These are phyloP conservation scores for Cerastis leucographa DNA, from an alignment of 2,888 invertebrate species.

Conservation along the genomic window DNA sequence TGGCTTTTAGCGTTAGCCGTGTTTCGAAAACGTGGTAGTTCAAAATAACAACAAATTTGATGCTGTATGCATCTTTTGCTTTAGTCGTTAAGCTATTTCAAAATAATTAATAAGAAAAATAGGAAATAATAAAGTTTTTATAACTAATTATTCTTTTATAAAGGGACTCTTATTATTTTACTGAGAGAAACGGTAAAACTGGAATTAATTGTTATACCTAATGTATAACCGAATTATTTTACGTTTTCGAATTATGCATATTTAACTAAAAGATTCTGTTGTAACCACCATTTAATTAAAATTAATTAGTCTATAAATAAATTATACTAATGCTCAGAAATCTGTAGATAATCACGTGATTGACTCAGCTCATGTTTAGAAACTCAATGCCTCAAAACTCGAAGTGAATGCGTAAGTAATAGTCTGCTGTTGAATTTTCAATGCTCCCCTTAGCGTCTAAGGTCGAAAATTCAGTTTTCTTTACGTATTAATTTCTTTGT, in stretches of 20 bases:
- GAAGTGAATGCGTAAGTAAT: neutral
- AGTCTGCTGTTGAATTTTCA: neutral
- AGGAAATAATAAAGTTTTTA: neutral
- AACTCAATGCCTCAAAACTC: too few species aligned
- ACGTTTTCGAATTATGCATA: neutral
- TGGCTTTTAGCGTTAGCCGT: constrained; percentile 25
- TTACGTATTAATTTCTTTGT: neutral
- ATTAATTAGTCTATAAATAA: neutral
- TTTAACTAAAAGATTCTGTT: neutral
- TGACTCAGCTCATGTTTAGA: neutral
- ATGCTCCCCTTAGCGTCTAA: neutral
- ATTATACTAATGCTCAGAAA: neutral
- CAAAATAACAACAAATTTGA: constrained; percentile 13
- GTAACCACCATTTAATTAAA: neutral
- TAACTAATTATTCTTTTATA: neutral
- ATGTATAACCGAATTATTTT: neutral
- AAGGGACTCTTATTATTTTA: too few species aligned
- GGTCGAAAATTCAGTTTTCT: neutral
- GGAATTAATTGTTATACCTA: neutral
- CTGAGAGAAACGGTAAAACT: neutral
- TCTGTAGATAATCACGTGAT: neutral
- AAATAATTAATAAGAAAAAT: neutral
- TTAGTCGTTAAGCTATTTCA: neutral
- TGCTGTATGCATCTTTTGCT: neutral
- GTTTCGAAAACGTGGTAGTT: constrained; percentile 3